Evolutionary conservation across 2,797 vertebrate species (phyloP), one percentile per base, ranked within the genome.

Genomic region (Sylvilagus floridanus): DNA sequence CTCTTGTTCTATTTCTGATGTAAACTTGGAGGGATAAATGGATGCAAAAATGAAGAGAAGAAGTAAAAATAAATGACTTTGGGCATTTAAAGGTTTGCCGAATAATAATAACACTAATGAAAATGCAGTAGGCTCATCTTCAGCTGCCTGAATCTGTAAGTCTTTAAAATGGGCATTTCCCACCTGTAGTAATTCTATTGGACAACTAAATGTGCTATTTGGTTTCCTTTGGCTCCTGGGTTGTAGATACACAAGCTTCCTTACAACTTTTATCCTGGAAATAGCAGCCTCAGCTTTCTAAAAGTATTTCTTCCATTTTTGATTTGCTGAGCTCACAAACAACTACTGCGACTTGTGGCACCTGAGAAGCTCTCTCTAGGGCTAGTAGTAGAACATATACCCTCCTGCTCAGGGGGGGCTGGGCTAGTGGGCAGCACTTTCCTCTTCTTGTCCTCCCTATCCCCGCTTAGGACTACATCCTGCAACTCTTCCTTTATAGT

Each of bases 141-240:
- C 69, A 81, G 32, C 10, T 68, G 21, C 82, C 63, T 83, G 52
- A 72, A 54, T 90, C 9, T 42, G 7, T 79, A 72, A 22, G 35
- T 69, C 84, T 94, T 89, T 79, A 85, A 78, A 94, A 75, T 42
- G 28, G 82, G 8, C 42, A 21, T 69, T 83, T 84, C 75, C 63
- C 16, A 62, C n/a, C 65, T 52, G 19, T 63, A 79, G 14, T 78
- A 63, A 79, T 62, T 62, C 73, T 54, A 42, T 16, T 65, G 73
- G 78, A 79, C 24, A 79, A 42, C 5, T 63, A 16, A 85, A 77
- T 62, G n/a, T 50, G 78, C 10, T 57, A 19, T 35, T 90, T 82
- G 66, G 71, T 76, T 94, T 85, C 62, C 65, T 84, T 78, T 62
- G 60, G 54, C 84, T 91, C 22, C 42, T 37, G 30, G 19, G 28